Evolutionary conservation across 2,888 invertebrate genomes (phyloP), one percentile per base, ranked within the genome.

Genomic region (Augiades crinisus): DNA sequence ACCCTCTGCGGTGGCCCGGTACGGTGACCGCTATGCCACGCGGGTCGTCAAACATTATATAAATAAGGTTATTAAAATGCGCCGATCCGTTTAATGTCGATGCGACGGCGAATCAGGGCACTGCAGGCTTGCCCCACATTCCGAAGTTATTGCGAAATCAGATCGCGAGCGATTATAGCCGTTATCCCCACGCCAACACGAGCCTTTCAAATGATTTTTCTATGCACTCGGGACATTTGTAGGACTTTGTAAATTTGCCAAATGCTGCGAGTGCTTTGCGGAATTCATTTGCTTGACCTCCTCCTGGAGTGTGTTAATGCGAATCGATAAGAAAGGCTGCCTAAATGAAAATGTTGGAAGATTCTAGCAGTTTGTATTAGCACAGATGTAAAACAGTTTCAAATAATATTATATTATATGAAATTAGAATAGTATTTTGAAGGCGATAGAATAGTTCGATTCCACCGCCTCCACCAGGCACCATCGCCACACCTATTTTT

Each of bases 41-140:
- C n/a, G n/a, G n/a, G n/a, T n/a, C n/a, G n/a, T n/a, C n/a, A n/a
- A n/a, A n/a, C n/a, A n/a, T n/a, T n/a, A n/a, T n/a, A n/a, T n/a
- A n/a, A n/a, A n/a, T n/a, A n/a, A n/a, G n/a, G 30, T n/a, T 17
- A 33, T 33, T 24, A 27, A 53, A 47, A 49, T 47, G 27, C 31
- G 38, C 49, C 44, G 50, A 46, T 50, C 30, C 34, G 30, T 27
- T 36, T 40, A 47, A 60, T 58, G 61, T 68, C 70, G 67, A 68
- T 75, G 76, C 76, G 71, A 72, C 61, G 61, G 50, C 54, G 71
- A 86, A 81, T 75, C 75, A 78, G 87, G 83, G 58, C 87, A 86
- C 73, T 86, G 86, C 86, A 80, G 82, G 61, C 69, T 66, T 76
- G 85, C 54, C 84, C 86, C 71, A 86, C 72, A 79, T 86, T 78